Percentiles rank a stretch among this genome's conserved stretches.
phyloP scores from a whole-genome alignment of 2,888 invertebrate genomes.

The Dasypolia templi region DNA sequence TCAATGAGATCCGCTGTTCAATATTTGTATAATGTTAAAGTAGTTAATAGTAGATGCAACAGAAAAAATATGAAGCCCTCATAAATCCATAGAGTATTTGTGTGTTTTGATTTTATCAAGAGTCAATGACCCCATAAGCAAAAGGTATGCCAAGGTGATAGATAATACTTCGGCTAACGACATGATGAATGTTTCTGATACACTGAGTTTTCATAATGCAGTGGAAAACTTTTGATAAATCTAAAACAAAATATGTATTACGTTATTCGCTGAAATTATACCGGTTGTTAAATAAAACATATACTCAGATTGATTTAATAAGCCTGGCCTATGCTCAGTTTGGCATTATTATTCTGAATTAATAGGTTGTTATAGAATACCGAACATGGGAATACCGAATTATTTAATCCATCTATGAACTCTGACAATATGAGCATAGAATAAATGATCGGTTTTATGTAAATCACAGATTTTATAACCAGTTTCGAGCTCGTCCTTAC shows the following conservation, averaged over 20 bases:
- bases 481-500: slow-evolving; percentile 78
- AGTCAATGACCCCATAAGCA: slow-evolving; percentile 83
- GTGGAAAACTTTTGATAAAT: slow-evolving; percentile 16
- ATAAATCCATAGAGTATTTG: slow-evolving; percentile 19
- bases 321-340: slow-evolving; percentile 17
- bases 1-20: not conserved
- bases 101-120: slow-evolving; percentile 73
- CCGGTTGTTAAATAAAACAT: slow-evolving; percentile 45
- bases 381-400: slow-evolving; percentile 60
- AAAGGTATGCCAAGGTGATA: slow-evolving; percentile 85
- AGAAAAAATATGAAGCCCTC: slow-evolving; percentile 33
- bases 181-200: slow-evolving; percentile 69
- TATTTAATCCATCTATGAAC: slow-evolving; percentile 58
- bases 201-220: slow-evolving; percentile 18
- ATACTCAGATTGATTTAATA: slow-evolving; percentile 34
- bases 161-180: slow-evolving; percentile 77
- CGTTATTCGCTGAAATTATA: slow-evolving; percentile 15
- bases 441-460: slow-evolving; percentile 77
- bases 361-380: slow-evolving; percentile 39
- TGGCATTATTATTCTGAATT: slow-evolving; percentile 41
- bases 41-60: slow-evolving; percentile 3
- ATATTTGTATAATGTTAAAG: slow-evolving; percentile 12
- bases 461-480: slow-evolving; percentile 82
- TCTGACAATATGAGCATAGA: slow-evolving; percentile 67
- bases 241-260: slow-evolving; percentile 21